Evolutionary conservation across 2,113 vertebrate genomes (phyloP).

Genomic region (Stictonetta naevosa): DNA sequence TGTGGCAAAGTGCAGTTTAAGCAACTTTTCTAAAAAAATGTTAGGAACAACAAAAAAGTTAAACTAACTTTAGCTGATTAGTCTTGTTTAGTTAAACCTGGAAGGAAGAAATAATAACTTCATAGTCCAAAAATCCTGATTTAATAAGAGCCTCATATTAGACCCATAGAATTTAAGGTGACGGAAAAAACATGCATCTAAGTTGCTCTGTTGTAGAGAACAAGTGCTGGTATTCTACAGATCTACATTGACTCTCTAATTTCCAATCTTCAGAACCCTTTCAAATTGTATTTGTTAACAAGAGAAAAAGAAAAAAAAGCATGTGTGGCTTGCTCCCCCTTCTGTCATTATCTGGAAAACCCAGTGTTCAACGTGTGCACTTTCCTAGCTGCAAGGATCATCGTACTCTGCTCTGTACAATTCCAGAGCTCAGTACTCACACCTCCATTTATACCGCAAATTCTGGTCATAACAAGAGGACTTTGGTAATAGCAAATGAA

Average conservation of each 20-base stretch:
- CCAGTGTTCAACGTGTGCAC: background rate
- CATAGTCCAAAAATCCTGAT: background rate
- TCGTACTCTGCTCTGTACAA: background rate
- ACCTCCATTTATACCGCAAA: too few relatives aligned
- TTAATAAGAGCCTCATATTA: background rate
- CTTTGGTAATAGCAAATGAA: background rate
- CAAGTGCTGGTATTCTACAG: rapidly evolving
- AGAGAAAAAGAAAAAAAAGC: too few relatives aligned
- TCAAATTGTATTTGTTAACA: too few relatives aligned
- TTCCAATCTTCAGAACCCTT: background rate
- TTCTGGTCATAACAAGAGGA: background rate
- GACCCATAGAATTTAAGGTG: background rate
- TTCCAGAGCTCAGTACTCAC: background rate
- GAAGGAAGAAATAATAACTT: background rate
- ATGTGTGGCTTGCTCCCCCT: rapidly evolving
- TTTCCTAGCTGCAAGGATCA: background rate
- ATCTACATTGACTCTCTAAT: background rate
- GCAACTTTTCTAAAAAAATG: background rate
- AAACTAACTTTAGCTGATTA: background rate
- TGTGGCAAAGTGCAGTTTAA: background rate
- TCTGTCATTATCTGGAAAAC: background rate
- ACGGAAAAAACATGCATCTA: background rate
- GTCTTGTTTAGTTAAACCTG: background rate
- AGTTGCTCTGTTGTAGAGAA: background rate
- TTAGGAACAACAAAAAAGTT: background rate